Base-by-base conservation (phyloP, 1,140 invertebrate genomes). In the Wiebesia pumilae region DNA sequence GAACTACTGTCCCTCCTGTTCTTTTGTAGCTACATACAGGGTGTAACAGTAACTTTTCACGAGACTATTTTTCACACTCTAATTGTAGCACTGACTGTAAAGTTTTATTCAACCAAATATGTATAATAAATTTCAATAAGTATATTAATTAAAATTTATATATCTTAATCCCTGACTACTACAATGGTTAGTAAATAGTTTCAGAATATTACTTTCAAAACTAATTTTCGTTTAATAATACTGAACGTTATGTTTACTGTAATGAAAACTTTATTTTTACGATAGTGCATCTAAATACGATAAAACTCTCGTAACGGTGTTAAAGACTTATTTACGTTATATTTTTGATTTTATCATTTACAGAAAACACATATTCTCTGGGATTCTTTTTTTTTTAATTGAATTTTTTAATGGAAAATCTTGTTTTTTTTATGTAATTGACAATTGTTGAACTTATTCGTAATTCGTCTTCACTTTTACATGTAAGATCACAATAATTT, bases 111-210 rank as follows among this genome's bases (percentile, higher is more conserved):
- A 38, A 10, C 9, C 38, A 4, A 43, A 38, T 38, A 7, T 4
- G 33, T 3, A 38, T 43, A 16, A 43, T 38, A 43, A 43, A 43
- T 75, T 75, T 75, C 35, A 75, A 43, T 33, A 43, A 75, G 38
- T 75, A n/a, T 43, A n/a, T 75, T 21, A n/a, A 75, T 43, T 75
- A 75, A 75, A 75, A 43, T 75, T 75, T 75, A 33, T 38, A 9
- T 43, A 27, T 6, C 30, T n/a, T 75, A 14, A 43, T 75, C 71
- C 40, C 27, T 75, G 38, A 21, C n/a, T 21, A 21, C 71, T 7
- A 9, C n/a, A n/a, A 75, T 43, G 71, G 7, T 10, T 9, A 24
- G 16, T 71, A 75, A 75, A 75, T 75, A 43, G 38, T 43, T 75
- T 35, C 21, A n/a, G 38, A n/a, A 75, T 33, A 38, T 38, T 43